Evolutionary conservation across 2,113 vertebrate genomes (phyloP).

Genomic region (Heteronetta atricapilla): DNA sequence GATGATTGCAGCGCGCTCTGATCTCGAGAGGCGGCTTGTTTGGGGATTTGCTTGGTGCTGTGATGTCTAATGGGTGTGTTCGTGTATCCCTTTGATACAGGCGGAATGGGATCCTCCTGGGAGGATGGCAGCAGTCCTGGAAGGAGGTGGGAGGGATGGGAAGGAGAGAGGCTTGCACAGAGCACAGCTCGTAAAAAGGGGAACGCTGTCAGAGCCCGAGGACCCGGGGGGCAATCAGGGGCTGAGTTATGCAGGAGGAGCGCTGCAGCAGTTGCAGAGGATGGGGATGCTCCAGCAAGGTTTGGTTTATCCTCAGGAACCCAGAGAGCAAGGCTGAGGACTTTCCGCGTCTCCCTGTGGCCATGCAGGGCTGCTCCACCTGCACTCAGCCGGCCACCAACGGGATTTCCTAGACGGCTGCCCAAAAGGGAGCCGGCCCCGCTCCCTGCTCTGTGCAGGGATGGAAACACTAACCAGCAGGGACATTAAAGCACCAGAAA

Average conservation of each 20-base stretch:
- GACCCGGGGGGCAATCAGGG: not conserved
- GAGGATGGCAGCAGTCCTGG: not conserved
- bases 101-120: not conserved
- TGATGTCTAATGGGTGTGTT: constrained; percentile 14
- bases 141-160: not conserved
- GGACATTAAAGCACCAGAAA: not conserved
- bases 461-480: not conserved
- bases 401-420: not conserved
- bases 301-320: not conserved
- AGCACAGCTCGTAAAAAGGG: not conserved
- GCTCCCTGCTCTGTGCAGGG: not conserved
- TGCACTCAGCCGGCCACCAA: not conserved
- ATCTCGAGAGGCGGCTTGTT: not conserved
- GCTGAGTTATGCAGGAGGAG: not conserved
- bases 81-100: not conserved
- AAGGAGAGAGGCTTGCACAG: not conserved
- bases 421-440: not conserved
- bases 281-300: not conserved
- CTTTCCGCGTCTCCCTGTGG: not conserved
- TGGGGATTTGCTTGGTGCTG: constrained; percentile 11
- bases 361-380: not conserved
- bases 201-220: not conserved
- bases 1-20: not conserved
- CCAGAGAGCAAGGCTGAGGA: not conserved
- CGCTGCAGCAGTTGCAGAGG: not conserved